Conservation (phyloP, 1,140 invertebrate genomes). For the Drosophila biarmipes region DNA sequence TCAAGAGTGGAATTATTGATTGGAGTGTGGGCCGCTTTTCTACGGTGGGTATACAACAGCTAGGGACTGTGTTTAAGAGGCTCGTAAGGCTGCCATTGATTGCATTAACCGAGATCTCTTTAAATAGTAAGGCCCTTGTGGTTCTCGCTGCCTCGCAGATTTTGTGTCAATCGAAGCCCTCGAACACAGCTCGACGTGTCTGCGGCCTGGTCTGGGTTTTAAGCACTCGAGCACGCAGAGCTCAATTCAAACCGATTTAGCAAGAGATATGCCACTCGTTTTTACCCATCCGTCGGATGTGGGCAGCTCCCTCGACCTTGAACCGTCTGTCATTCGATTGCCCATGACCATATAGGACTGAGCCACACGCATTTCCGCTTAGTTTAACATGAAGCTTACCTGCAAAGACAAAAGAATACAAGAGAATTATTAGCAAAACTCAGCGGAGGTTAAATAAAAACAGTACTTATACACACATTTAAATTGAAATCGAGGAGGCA, state of each 20-base stretch:
- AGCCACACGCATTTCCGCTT: constrained; percentile 51
- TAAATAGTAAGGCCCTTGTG: constrained; percentile 34
- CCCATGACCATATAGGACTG: constrained; percentile 11
- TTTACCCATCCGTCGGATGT: constrained; percentile 52
- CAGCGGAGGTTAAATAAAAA: neutral
- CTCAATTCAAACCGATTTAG: constrained; percentile 42
- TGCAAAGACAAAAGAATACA: constrained; percentile 31
- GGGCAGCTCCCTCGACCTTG: constrained; percentile 53
- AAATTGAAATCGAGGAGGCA: neutral
- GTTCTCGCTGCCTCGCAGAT: constrained; percentile 5
- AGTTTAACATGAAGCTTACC: constrained; percentile 29
- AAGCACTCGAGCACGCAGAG: constrained; percentile 69
- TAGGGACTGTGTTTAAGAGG: neutral
- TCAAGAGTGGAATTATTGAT: constrained; percentile 18
- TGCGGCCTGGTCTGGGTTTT: constrained; percentile 27
- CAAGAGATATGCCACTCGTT: constrained; percentile 31
- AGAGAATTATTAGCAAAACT: constrained; percentile 6
- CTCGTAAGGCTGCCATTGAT: neutral
- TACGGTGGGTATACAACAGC: neutral
- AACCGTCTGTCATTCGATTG: constrained; percentile 66
- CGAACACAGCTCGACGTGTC: constrained; percentile 33
- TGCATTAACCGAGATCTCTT: constrained; percentile 33
- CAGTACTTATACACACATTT: neutral
- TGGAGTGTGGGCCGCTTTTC: constrained; percentile 2
- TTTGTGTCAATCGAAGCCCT: constrained; percentile 56